phyloP scores from a whole-genome alignment of 2,888 invertebrate genomes.

The Scrobipalpa costella region DNA sequence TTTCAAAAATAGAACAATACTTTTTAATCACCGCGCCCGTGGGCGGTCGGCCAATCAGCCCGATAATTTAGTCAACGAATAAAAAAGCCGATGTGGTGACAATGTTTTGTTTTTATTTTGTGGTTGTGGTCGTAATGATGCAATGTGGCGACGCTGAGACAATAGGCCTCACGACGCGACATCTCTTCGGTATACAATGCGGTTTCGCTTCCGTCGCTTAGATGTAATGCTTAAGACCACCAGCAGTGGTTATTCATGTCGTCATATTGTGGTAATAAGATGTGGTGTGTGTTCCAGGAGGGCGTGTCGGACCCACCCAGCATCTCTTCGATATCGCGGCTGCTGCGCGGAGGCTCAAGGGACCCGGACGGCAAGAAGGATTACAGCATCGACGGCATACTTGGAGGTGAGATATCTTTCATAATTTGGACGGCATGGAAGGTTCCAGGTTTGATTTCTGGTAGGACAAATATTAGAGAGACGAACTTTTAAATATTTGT shows the following conservation, averaged over 20 bases:
- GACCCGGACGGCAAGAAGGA: conserved; percentile 92
- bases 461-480: no score
- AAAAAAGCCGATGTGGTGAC: conserved; percentile 31
- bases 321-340: conserved; percentile 95
- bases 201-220: neutral
- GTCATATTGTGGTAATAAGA: neutral
- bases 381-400: conserved; percentile 94
- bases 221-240: neutral
- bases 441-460: no score
- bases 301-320: conserved; percentile 97
- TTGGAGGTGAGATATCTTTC: conserved; percentile 81
- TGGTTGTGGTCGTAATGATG: conserved; percentile 34
- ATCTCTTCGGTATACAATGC: neutral
- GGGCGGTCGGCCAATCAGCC: conserved; percentile 34
- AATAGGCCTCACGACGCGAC: conserved; percentile 25
- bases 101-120: conserved; percentile 26
- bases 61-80: conserved; percentile 35
- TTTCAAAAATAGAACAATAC: conserved; percentile 36
- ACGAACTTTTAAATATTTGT: no score
- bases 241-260: neutral
- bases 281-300: conserved; percentile 81
- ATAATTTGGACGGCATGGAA: no score
- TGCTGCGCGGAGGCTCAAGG: conserved; percentile 90
- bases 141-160: conserved; percentile 29
- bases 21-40: conserved; percentile 35